Evolutionary conservation across 2,888 invertebrate species (phyloP).

Genomic region (Pollenia angustigena): DNA sequence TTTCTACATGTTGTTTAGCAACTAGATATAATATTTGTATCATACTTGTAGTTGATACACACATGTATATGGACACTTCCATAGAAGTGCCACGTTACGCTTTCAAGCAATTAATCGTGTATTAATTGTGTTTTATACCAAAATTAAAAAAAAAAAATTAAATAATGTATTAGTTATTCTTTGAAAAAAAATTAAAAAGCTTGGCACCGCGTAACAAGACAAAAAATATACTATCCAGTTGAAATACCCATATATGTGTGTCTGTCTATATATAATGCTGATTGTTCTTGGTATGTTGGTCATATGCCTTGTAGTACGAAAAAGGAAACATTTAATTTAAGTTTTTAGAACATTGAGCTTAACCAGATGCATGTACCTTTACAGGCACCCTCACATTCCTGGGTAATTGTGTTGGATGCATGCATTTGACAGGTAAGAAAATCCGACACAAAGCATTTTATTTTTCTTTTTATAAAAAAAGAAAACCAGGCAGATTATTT

Average conservation of each 20-base stretch:
- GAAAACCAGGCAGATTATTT: conserved; percentile 19
- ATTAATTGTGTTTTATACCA: no score
- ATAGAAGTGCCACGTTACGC: no score
- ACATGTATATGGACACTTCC: not conserved
- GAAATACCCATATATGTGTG: no score
- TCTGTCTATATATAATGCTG: not conserved
- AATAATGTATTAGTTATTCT: no score
- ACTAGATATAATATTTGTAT: conserved; percentile 48
- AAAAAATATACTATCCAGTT: no score
- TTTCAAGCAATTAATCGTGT: no score
- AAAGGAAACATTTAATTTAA: conserved; percentile 25
- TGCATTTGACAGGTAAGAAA: conserved; percentile 67
- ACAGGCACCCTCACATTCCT: not conserved
- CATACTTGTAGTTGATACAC: conserved; percentile 11
- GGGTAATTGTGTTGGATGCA: conserved; percentile 1
- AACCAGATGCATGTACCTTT: conserved; percentile 58
- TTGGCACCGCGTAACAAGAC: no score
- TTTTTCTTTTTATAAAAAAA: conserved; percentile 18
- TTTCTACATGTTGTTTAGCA: conserved; percentile 27
- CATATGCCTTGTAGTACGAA: conserved; percentile 52
- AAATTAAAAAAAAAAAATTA: no score
- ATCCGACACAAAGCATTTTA: not conserved
- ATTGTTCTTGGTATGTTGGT: conserved; percentile 41
- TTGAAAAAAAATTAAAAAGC: no score
- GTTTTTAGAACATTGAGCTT: conserved; percentile 51